A percentile compares a stretch with the other conserved stretches of the same genome.
phyloP scores from a whole-genome alignment of 2,113 vertebrate genomes.

The Apus apus region DNA sequence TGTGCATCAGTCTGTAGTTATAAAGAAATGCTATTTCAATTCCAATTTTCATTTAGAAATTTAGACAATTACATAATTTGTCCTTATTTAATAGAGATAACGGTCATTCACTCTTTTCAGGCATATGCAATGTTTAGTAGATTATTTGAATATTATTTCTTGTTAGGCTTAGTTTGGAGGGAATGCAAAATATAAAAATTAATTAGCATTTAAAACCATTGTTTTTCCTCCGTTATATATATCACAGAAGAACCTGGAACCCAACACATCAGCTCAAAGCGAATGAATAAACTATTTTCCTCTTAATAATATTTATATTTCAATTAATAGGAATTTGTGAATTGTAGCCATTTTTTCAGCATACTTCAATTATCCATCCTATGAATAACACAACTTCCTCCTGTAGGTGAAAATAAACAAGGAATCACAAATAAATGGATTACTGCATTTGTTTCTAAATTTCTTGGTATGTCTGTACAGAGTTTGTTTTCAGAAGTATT shows the following conservation, averaged over 20 bases:
- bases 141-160: not conserved
- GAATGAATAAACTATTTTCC: not conserved
- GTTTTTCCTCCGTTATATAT: not conserved
- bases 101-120: not conserved
- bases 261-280: not conserved
- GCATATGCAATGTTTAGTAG: not conserved
- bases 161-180: not conserved
- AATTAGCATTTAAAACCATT: not conserved
- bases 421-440: not conserved
- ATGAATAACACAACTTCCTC: not conserved
- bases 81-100: not conserved
- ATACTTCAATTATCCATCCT: not conserved
- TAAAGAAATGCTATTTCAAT: conserved; percentile 2
- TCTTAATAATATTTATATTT: not conserved
- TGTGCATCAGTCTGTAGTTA: not conserved
- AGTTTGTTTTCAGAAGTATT: not conserved
- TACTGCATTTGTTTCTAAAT: not conserved
- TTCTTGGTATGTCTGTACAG: not conserved
- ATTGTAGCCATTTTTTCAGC: not conserved
- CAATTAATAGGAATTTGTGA: not conserved
- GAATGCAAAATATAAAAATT: not conserved
- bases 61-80: not conserved
- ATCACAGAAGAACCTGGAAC: not conserved
- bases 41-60: conserved; percentile 42
- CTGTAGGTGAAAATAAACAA: not conserved